These are phyloP conservation scores for Elephas maximus DNA, from an alignment of 2,113 vertebrate genomes.

Conservation along the genomic window DNA sequence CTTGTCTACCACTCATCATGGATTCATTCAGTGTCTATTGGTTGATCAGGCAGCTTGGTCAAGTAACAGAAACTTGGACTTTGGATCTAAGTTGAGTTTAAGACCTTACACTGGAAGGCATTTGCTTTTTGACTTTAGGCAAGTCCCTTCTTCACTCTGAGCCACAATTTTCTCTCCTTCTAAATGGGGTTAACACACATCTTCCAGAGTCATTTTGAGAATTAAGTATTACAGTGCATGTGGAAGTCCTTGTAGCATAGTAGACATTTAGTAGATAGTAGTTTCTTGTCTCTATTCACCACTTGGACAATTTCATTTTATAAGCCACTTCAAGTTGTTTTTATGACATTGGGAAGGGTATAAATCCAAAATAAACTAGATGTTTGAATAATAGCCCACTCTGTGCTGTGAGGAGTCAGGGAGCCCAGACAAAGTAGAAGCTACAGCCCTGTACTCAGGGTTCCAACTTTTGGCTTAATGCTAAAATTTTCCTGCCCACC, in stretches of 20 bases:
- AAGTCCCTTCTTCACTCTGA: not conserved
- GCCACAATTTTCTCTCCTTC: not conserved
- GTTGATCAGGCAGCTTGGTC: not conserved
- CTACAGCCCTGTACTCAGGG: not conserved
- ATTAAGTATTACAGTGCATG: not conserved
- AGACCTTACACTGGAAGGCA: not conserved
- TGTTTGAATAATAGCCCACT: not conserved
- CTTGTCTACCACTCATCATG: not conserved
- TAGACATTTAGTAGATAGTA: not conserved
- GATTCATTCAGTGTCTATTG: not conserved
- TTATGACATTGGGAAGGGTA: not conserved
- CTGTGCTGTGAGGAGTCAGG: not conserved
- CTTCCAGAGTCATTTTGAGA: not conserved
- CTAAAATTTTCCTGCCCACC: not conserved
- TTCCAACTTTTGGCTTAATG: too few species aligned
- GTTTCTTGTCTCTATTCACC: too few species aligned
- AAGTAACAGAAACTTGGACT: not conserved
- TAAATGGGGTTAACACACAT: not conserved
- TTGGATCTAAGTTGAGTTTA: constrained; percentile 14
- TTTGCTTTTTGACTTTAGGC: constrained; percentile 23
- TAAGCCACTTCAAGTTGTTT: not conserved
- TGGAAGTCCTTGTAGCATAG: not conserved
- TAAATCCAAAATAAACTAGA: not conserved
- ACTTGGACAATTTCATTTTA: not conserved
- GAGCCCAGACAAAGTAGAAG: not conserved